Conservation (phyloP, 2,888 invertebrate species). For the Lasioglossum lativentre region DNA sequence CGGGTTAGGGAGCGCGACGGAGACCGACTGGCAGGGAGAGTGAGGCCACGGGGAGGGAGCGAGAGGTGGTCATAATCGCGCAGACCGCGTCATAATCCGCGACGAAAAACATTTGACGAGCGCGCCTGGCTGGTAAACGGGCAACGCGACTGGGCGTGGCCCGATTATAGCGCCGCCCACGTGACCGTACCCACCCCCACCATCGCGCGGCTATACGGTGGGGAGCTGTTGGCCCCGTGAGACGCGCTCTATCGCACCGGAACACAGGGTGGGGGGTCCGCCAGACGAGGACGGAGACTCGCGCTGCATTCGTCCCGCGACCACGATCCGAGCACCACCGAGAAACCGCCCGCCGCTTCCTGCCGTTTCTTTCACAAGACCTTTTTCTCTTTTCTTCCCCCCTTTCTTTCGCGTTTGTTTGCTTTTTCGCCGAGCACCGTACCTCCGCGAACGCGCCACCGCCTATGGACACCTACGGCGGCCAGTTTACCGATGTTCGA, state of each 20-base stretch:
- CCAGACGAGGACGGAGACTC: conserved; percentile 73
- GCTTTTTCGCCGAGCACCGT: conserved; percentile 19
- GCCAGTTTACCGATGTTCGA: conserved; percentile 40
- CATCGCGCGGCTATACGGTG: not conserved
- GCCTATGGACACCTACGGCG: conserved; percentile 48
- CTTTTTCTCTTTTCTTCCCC: conserved; percentile 18
- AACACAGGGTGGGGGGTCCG: conserved; percentile 62
- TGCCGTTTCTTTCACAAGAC: conserved; percentile 52
- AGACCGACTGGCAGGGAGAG: conserved; percentile 17
- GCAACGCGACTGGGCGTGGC: conserved; percentile 78
- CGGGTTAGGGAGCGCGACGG: conserved; percentile 19
- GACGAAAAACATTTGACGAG: conserved; percentile 84
- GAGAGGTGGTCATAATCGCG: conserved; percentile 83
- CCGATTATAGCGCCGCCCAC: conserved; percentile 70
- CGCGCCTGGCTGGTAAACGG: conserved; percentile 80
- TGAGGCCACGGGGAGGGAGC: conserved; percentile 42
- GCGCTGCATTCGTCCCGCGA: conserved; percentile 70
- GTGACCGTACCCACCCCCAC: conserved; percentile 53
- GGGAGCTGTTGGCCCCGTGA: conserved; percentile 43
- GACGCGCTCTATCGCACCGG: conserved; percentile 57
- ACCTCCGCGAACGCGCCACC: conserved; percentile 42
- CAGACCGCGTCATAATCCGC: conserved; percentile 85
- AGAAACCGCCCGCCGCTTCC: conserved; percentile 49
- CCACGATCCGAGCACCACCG: conserved; percentile 70
- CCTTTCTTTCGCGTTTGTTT: not conserved